phyloP scores from a whole-genome alignment of 2,797 vertebrate species.

The Poecile montanus region DNA sequence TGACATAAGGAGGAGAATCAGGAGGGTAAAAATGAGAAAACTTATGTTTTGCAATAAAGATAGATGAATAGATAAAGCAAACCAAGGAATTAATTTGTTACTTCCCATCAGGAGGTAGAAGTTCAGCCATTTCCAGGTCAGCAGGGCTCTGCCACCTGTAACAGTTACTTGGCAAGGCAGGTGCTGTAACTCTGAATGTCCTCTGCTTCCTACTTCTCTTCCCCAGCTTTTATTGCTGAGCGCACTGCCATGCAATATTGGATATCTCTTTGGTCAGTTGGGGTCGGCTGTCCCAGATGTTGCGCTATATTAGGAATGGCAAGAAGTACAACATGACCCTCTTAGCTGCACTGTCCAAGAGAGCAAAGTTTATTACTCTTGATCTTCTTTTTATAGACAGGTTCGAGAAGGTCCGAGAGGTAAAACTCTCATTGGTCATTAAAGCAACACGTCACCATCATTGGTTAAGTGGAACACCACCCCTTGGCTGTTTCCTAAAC shows the following conservation, averaged over 20 bases:
- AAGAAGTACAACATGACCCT: too few species aligned
- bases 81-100: background rate
- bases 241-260: background rate
- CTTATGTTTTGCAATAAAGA: accelerated
- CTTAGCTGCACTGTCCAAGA: too few species aligned
- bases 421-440: too few species aligned
- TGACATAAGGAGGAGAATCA: background rate
- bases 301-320: too few species aligned
- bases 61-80: background rate
- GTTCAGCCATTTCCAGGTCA: background rate
- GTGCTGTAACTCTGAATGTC: background rate
- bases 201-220: background rate
- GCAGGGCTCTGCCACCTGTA: background rate
- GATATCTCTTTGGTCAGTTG: background rate
- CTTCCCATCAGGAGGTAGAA: background rate
- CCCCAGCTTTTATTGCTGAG: background rate
- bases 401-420: too few species aligned
- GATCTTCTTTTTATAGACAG: too few species aligned
- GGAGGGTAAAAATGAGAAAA: background rate
- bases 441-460: too few species aligned
- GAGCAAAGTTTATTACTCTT: too few species aligned
- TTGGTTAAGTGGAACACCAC: too few species aligned
- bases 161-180: background rate
- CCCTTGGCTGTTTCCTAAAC: too few species aligned
- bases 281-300: background rate